These are phyloP conservation scores for Isichthys henryi DNA, from an alignment of 2,113 vertebrate species.

Conservation along the genomic window DNA sequence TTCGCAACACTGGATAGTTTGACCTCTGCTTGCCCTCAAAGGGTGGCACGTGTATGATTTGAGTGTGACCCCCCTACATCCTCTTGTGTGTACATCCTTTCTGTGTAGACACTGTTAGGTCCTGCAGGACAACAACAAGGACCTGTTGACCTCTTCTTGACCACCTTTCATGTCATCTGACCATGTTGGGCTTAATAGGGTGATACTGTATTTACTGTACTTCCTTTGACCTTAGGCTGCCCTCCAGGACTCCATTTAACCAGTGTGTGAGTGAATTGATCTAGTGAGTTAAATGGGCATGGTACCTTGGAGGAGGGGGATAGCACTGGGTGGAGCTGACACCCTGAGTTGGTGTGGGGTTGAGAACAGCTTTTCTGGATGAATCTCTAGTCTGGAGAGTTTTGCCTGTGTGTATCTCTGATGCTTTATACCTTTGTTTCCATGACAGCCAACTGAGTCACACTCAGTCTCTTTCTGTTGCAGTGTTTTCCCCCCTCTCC, in stretches of 20 bases:
- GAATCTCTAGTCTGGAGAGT: not conserved
- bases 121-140: not conserved
- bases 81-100: not conserved
- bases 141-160: not conserved
- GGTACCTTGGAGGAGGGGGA: not conserved
- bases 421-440: constrained; percentile 5
- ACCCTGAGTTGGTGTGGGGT: not conserved
- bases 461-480: not conserved
- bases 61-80: not conserved
- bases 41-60: not conserved
- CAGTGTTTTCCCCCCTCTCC: not conserved
- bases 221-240: not conserved
- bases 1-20: not conserved
- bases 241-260: not conserved
- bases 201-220: not conserved
- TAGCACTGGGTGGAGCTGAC: not conserved
- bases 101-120: not conserved
- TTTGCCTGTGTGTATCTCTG: not conserved
- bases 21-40: not conserved
- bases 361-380: not conserved
- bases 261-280: not conserved
- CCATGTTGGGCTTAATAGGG: not conserved
- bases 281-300: not conserved
- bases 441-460: constrained; percentile 18
- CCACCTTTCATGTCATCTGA: not conserved